Conservation (phyloP, 2,113 vertebrate genomes). For the Paralichthys olivaceus region DNA sequence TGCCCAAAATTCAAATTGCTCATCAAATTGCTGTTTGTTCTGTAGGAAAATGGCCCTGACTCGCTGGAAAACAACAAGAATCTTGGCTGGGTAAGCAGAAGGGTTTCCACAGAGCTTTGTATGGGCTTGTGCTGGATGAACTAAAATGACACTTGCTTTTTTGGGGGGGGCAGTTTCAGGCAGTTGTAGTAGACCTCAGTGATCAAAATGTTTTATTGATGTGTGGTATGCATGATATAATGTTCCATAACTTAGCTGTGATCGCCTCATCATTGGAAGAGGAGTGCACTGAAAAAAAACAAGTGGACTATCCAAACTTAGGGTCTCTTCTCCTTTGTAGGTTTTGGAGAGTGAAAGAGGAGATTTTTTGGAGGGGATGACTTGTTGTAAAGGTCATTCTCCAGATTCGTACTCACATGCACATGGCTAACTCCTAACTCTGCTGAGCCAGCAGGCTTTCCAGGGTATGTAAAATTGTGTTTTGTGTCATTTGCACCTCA, state of each 20-base stretch:
- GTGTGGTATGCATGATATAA: conserved; percentile 43
- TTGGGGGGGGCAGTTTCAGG: conserved; percentile 49
- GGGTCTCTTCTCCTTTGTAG: conserved; percentile 6
- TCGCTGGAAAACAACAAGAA: conserved; percentile 74
- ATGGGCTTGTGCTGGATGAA: conserved; percentile 62
- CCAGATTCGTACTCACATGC: conserved; percentile 49
- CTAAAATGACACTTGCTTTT: conserved; percentile 69
- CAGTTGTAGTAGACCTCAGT: conserved; percentile 44
- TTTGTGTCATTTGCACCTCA: conserved; percentile 47
- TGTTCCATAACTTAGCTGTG: conserved; percentile 42
- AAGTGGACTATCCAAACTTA: neutral
- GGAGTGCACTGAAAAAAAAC: conserved; percentile 23
- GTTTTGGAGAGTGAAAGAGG: conserved; percentile 16
- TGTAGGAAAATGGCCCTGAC: conserved; percentile 59
- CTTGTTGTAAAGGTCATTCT: conserved; percentile 60
- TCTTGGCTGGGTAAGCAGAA: conserved; percentile 73
- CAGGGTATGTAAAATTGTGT: conserved; percentile 34
- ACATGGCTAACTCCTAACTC: conserved; percentile 34
- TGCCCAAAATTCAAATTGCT: conserved; percentile 69
- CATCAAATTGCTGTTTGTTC: conserved; percentile 75
- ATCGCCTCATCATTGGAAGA: conserved; percentile 26
- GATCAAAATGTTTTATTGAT: conserved; percentile 49
- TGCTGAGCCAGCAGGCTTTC: conserved; percentile 61
- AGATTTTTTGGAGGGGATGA: conserved; percentile 42
- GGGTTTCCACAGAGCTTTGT: conserved; percentile 69